Evolutionary conservation across 2,113 vertebrate genomes (phyloP).

Genomic region (Camelus bactrianus): DNA sequence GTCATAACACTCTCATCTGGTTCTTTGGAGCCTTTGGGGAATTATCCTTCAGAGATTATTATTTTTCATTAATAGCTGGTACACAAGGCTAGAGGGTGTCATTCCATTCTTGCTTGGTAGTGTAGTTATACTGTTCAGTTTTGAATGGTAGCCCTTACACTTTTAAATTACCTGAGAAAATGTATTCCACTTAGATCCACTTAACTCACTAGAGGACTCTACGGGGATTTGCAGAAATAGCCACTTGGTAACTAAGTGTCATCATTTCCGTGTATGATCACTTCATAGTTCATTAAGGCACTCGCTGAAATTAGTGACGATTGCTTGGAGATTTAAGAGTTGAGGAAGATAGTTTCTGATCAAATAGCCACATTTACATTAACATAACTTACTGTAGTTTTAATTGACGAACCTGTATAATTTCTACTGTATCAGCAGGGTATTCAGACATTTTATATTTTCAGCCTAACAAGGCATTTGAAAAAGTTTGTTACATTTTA

Average conservation of each 20-base stretch:
- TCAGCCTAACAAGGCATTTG: neutral
- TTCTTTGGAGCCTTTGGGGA: neutral
- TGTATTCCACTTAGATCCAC: neutral
- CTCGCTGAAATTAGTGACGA: neutral
- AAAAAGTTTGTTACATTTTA: neutral
- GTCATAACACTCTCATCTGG: neutral
- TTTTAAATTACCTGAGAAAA: conserved; percentile 6
- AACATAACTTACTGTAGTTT: neutral
- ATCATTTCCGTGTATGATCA: neutral
- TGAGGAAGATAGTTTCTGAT: neutral
- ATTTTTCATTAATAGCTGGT: neutral
- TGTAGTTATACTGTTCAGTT: neutral
- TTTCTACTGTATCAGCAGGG: neutral
- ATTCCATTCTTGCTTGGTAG: neutral
- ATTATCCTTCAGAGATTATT: neutral
- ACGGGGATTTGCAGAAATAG: neutral
- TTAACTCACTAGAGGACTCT: neutral
- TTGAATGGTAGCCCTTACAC: neutral
- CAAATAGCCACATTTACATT: neutral
- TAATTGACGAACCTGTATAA: neutral
- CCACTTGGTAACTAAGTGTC: conserved; percentile 19
- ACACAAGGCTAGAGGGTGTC: neutral
- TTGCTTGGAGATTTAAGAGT: neutral
- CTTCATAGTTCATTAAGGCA: neutral
- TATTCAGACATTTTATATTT: neutral